Percentiles rank a stretch among this genome's conserved stretches.
Conservation (phyloP, 2,888 invertebrate species). For the Drosophila conformis region DNA sequence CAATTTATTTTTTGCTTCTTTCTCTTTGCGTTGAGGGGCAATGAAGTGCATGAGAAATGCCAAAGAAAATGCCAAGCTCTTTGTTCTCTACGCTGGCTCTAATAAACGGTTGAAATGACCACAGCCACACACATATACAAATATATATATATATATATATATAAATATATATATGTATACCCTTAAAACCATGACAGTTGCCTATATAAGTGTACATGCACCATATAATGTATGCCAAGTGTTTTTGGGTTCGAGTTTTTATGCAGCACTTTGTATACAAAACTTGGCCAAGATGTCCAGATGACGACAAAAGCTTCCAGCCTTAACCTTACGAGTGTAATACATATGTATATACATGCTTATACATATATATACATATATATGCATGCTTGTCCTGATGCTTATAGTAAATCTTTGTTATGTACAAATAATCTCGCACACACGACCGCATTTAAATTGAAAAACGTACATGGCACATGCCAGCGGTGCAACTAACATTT, state of each 20-base stretch:
- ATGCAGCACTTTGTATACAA: constrained; percentile 48
- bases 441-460: constrained; percentile 82
- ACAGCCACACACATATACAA: constrained; percentile 25
- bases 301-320: constrained; percentile 12
- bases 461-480: constrained; percentile 71
- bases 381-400: constrained; percentile 40
- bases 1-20: constrained; percentile 32
- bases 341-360: neutral
- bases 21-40: constrained; percentile 49
- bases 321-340: constrained; percentile 18
- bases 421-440: constrained; percentile 79
- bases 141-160: neutral
- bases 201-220: constrained; percentile 38
- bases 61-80: constrained; percentile 61
- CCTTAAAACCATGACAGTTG: constrained; percentile 2
- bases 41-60: constrained; percentile 75
- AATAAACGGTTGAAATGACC: constrained; percentile 62
- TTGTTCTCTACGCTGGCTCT: constrained; percentile 62
- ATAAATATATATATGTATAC: neutral
- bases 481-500: constrained; percentile 38
- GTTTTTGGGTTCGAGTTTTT: constrained; percentile 55
- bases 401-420: constrained; percentile 75
- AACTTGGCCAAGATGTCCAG: constrained; percentile 49
- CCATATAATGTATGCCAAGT: constrained; percentile 47
- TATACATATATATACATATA: neutral